phyloP scores from a whole-genome alignment of 2,797 vertebrate species.

The Pseudochirops cupreus region DNA sequence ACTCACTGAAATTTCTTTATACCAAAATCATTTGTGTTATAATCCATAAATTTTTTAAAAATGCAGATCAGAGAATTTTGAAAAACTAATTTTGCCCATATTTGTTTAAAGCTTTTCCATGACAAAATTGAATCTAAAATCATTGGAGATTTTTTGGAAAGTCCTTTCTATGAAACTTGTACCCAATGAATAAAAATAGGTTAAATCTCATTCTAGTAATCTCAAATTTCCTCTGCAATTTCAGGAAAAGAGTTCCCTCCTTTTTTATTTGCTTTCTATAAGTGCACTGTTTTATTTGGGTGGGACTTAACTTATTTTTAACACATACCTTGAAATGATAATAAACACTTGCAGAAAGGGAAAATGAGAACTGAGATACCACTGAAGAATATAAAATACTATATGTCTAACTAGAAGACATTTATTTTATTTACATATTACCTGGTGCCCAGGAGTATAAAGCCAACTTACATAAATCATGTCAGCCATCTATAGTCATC shows the following conservation, averaged over 20 bases:
- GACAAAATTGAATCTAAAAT: neutral
- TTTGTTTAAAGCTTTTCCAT: neutral
- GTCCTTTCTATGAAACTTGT: slow-evolving; percentile 1
- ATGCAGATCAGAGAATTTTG: neutral
- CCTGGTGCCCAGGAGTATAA: slow-evolving; percentile 47
- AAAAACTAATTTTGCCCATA: neutral
- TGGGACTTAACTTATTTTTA: slow-evolving; percentile 28
- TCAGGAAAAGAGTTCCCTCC: neutral
- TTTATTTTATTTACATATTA: slow-evolving; percentile 41
- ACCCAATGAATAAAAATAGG: neutral
- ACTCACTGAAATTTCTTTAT: neutral
- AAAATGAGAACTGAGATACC: neutral
- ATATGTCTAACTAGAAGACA: neutral
- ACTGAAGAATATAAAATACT: neutral
- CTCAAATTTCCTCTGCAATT: slow-evolving; percentile 34
- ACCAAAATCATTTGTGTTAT: neutral
- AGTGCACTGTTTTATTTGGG: neutral
- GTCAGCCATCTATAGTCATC: neutral
- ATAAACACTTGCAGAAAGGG: slow-evolving; percentile 37
- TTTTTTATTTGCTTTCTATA: slow-evolving; percentile 30
- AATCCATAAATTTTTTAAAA: neutral
- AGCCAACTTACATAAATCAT: slow-evolving; percentile 1
- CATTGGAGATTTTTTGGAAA: neutral
- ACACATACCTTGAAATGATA: slow-evolving; percentile 10
- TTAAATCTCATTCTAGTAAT: slow-evolving; percentile 16